Base-by-base conservation (phyloP, 1,140 invertebrate species). In the Eumeta japonica region DNA sequence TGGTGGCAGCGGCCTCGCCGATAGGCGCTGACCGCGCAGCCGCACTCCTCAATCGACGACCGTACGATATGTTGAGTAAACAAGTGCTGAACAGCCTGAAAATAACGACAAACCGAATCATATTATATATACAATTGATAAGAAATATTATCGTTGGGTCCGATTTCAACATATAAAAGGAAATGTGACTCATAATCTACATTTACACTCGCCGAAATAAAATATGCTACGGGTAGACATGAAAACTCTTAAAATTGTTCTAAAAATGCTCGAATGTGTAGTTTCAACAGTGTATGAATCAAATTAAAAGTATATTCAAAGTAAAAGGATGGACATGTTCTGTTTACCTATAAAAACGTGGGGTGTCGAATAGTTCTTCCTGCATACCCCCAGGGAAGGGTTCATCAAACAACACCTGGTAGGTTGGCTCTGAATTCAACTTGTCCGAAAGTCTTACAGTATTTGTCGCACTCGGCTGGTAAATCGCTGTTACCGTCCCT, bases 401-500 rank as follows among this genome's bases (percentile, higher is more conserved):
- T 49, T 86, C 74, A 51, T 94, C 90, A 63, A 92, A 92, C 20
- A 93, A 57, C 10, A 92, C 76, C 36, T 88, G 86, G 58, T 86
- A 90, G 18, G 83, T 66, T 0, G 65, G 74, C 28, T 84, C 78
- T 0, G 56, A 48, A 41, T 75, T 67, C 7, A 75, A 28, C 17
- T 62, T 65, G 41, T 74, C 72, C 0, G 64, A 58, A 2, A 74
- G 43, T 0, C 70, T 64, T 27, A 70, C 66, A 0, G 73, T 65
- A 34, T 67, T 72, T 3, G 58, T 42, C 18, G 77, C 76, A 2
- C 81, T 63, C 3, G 71, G 68, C 28, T 73, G 77, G 41, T 80
- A 71, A 3, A 89, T 76, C 16, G 85, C 89, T 12, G 92, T 83
- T 1, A 97, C 78, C 0, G 89, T 94, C 19, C 93, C 94, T 48